phyloP scores from a whole-genome alignment of 2,113 vertebrate species.

The Oryctolagus cuniculus region mOryCun1.1 NC_091446.1:57191001-57191500 shows the following conservation, averaged over 20 bases:
- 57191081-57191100: no score
- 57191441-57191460: not conserved
- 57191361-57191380: not conserved
- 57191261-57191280: not conserved
- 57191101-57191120: no score
- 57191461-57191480: no score
- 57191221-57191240: not conserved
- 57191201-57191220: not conserved
- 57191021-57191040: no score
- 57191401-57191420: not conserved
- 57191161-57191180: not conserved
- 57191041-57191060: no score
- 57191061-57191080: no score
- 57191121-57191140: no score
- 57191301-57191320: not conserved
- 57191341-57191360: not conserved
- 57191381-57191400: not conserved
- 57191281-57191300: not conserved
- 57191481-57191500: no score
- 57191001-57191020: no score
- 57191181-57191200: not conserved
- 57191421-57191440: not conserved
- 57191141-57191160: no score
- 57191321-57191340: not conserved
- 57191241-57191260: not conserved